Evolutionary conservation across 2,113 vertebrate genomes (phyloP).

Genomic region (Chiloscyllium plagiosum): DNA sequence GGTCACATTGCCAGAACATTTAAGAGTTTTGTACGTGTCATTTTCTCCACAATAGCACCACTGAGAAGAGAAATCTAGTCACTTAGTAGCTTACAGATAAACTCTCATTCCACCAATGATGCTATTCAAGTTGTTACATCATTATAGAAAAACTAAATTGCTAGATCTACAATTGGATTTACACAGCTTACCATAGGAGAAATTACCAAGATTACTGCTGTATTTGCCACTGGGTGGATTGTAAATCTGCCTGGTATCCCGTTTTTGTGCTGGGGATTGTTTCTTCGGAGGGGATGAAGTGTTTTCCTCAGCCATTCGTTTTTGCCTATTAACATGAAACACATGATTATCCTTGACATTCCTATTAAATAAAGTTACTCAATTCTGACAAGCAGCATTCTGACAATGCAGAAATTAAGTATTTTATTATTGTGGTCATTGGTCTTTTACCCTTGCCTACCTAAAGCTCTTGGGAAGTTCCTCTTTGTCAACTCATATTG

Average conservation of each 20-base stretch:
- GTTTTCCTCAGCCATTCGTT: conserved; percentile 76
- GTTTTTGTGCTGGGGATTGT: conserved; percentile 72
- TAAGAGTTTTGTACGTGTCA: neutral
- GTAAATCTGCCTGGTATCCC: conserved; percentile 93
- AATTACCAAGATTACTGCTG: conserved; percentile 84
- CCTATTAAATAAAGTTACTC: conserved; percentile 33
- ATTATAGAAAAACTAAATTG: neutral
- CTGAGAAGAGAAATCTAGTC: neutral
- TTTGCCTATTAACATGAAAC: conserved; percentile 61
- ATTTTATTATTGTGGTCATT: neutral
- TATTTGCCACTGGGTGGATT: conserved; percentile 97
- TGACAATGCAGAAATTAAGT: neutral
- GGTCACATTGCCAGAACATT: neutral
- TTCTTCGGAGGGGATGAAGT: conserved; percentile 74
- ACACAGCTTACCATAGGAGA: conserved; percentile 77
- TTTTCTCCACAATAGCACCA: neutral
- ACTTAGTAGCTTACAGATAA: neutral
- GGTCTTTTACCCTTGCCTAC: neutral
- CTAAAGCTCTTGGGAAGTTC: neutral
- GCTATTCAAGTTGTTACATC: neutral
- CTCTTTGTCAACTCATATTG: neutral
- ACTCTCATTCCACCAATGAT: neutral
- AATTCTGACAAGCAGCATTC: conserved; percentile 39
- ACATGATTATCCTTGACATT: neutral
- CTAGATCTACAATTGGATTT: neutral